These are phyloP conservation scores for Anthrax anthrax DNA, from an alignment of 2,888 invertebrate species.

Conservation along the genomic window DNA sequence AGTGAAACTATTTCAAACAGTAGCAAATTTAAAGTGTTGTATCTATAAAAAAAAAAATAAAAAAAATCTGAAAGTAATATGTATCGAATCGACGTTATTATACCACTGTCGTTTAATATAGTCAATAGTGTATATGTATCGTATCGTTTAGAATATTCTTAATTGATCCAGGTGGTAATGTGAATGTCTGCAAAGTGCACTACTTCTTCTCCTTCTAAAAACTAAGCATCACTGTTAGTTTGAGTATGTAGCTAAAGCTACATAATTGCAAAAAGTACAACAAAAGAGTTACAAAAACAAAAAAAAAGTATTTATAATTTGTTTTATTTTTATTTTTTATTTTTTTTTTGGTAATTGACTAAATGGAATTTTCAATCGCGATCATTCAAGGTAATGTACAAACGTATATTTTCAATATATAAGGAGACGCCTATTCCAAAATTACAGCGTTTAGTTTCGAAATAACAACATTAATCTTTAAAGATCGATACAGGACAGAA, in stretches of 20 bases:
- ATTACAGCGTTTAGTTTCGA: conserved; percentile 10
- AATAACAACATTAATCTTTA: conserved; percentile 12
- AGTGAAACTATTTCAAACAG: background rate
- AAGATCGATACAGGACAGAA: conserved; percentile 4
- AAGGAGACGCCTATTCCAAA: conserved; percentile 9
- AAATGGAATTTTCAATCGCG: background rate
- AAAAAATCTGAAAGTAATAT: too few relatives aligned
- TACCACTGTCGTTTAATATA: too few relatives aligned
- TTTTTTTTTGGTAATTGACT: background rate
- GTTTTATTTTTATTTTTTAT: too few relatives aligned
- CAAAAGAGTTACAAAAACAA: background rate
- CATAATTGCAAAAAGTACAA: too few relatives aligned
- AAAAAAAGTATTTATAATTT: too few relatives aligned
- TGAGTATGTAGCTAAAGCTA: too few relatives aligned
- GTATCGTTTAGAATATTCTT: background rate
- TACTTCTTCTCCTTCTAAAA: too few relatives aligned
- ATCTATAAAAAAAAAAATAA: background rate
- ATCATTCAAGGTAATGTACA: conserved; percentile 11
- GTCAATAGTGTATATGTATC: background rate
- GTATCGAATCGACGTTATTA: too few relatives aligned
- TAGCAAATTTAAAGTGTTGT: background rate
- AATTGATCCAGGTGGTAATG: background rate
- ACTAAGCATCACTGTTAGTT: too few relatives aligned
- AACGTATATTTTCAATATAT: background rate
- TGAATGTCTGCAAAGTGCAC: too few relatives aligned